These are phyloP conservation scores for Zaprionus nigranus DNA, from an alignment of 1,140 invertebrate genomes.

Conservation along the genomic window DNA sequence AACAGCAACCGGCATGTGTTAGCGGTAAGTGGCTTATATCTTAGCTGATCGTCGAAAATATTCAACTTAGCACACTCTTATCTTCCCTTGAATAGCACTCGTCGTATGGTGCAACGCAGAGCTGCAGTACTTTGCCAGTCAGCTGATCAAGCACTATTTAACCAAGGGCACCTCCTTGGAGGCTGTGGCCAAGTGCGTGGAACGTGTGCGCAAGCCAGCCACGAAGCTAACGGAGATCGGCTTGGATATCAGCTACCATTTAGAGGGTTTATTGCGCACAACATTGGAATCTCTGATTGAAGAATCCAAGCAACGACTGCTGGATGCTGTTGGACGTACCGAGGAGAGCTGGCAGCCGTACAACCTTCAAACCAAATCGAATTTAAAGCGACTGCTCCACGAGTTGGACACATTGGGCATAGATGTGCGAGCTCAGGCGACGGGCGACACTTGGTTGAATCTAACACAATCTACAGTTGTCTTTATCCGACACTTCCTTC, in stretches of 20 bases:
- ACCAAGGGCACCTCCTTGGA: slow-evolving; percentile 94
- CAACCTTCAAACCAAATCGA: slow-evolving; percentile 87
- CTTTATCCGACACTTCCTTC: slow-evolving; percentile 78
- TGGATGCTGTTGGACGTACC: slow-evolving; percentile 89
- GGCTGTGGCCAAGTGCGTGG: slow-evolving; percentile 94
- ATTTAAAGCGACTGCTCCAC: slow-evolving; percentile 84
- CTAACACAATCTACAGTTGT: slow-evolving; percentile 80
- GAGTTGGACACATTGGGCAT: slow-evolving; percentile 85
- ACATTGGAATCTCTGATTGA: slow-evolving; percentile 86
- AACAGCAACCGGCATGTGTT: slow-evolving; percentile 77
- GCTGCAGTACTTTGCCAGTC: slow-evolving; percentile 91
- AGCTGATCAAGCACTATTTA: slow-evolving; percentile 95
- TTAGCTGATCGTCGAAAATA: background rate
- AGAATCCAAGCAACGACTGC: slow-evolving; percentile 83
- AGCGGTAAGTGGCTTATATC: slow-evolving; percentile 60
- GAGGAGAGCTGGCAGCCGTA: slow-evolving; percentile 91
- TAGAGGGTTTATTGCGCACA: slow-evolving; percentile 91
- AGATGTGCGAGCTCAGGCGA: slow-evolving; percentile 75
- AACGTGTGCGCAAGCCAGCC: slow-evolving; percentile 91
- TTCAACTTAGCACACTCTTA: background rate
- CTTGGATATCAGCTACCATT: slow-evolving; percentile 90
- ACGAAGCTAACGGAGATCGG: slow-evolving; percentile 87
- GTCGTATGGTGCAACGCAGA: slow-evolving; percentile 96
- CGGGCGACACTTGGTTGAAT: slow-evolving; percentile 83
- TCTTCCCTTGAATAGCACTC: slow-evolving; percentile 87